Conservation (phyloP, 2,797 vertebrate genomes). For the Chaetodon trifasciatus region DNA sequence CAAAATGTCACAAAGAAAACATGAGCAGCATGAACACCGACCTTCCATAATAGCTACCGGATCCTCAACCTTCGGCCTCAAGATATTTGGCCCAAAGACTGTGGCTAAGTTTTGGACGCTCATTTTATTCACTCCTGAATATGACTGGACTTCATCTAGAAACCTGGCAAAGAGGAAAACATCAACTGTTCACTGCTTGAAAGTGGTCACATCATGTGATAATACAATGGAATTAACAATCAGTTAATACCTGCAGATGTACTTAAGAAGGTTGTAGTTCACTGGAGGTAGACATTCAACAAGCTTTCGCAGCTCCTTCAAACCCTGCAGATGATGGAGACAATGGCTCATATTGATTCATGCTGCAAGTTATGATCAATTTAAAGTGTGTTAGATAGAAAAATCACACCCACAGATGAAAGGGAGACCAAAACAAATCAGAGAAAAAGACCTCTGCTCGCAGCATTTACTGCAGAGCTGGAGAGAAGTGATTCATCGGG, state of each 20-base stretch:
- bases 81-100: conserved; percentile 96
- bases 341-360: background rate
- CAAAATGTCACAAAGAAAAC: background rate
- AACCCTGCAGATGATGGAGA: conserved; percentile 83
- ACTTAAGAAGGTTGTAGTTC: conserved; percentile 97
- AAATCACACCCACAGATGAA: background rate
- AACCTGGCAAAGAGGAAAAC: conserved; percentile 85
- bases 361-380: background rate
- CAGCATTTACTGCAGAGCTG: background rate
- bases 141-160: conserved; percentile 98
- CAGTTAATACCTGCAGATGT: conserved; percentile 94
- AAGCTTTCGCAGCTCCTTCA: conserved; percentile 92
- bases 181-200: background rate
- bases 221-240: background rate
- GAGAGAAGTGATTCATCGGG: background rate
- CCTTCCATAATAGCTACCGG: conserved; percentile 98
- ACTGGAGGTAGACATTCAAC: conserved; percentile 94
- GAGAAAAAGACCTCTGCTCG: background rate
- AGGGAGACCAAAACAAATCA: background rate
- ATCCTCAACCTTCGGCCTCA: conserved; percentile 96
- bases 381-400: background rate
- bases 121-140: conserved; percentile 98
- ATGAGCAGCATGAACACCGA: conserved; percentile 49
- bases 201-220: background rate
- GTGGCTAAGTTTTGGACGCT: conserved; percentile 98